Conservation (phyloP, 2,113 vertebrate genomes). For the Oncorhynchus masou region DNA sequence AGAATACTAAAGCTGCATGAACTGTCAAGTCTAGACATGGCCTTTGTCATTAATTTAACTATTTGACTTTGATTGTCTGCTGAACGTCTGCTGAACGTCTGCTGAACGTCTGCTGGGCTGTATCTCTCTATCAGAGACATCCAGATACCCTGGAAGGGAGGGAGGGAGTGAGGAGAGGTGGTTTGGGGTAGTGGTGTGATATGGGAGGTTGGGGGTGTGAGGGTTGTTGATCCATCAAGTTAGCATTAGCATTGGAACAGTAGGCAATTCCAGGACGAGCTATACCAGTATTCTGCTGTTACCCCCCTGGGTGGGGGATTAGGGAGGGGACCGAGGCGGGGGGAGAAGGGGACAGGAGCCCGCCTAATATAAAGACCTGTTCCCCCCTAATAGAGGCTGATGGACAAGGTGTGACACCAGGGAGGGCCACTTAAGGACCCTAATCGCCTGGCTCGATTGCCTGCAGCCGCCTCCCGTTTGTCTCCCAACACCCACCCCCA, state of each 20-base stretch:
- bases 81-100: too few relatives aligned
- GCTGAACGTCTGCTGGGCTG: neutral
- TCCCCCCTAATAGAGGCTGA: conserved; percentile 63
- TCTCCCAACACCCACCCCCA: conserved; percentile 13
- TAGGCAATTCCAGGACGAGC: conserved; percentile 49
- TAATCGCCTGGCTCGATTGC: conserved; percentile 69
- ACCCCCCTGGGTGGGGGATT: conserved; percentile 21
- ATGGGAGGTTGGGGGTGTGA: neutral
- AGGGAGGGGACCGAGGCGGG: conserved; percentile 9
- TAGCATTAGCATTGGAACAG: neutral
- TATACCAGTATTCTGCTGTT: conserved; percentile 37
- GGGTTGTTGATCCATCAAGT: conserved; percentile 3
- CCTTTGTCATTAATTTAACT: too few relatives aligned
- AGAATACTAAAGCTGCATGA: too few relatives aligned
- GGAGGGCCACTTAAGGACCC: conserved; percentile 61
- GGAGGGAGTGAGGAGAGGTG: too few relatives aligned
- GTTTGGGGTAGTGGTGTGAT: too few relatives aligned
- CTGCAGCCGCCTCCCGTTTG: conserved; percentile 41
- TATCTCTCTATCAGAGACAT: neutral
- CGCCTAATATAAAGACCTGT: conserved; percentile 35
- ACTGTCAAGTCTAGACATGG: too few relatives aligned
- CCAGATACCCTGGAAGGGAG: neutral
- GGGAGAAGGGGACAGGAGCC: conserved; percentile 35
- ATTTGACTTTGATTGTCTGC: too few relatives aligned
- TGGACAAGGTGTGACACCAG: conserved; percentile 67